Percentiles rank a stretch among this genome's conserved stretches.
phyloP scores from a whole-genome alignment of 2,888 invertebrate species.

The Brenthis ino region DNA sequence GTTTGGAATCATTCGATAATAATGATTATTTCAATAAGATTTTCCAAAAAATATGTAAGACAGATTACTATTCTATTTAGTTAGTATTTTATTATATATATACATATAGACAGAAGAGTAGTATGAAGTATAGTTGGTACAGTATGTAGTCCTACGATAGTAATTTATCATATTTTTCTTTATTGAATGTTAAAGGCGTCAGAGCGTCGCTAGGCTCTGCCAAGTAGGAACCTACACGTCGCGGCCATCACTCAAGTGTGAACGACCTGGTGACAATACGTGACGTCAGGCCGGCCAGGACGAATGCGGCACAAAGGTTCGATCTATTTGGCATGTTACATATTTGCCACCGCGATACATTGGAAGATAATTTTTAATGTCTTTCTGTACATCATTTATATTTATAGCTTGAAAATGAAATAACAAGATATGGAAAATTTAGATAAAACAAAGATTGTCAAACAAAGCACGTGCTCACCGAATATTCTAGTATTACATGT shows the following conservation, averaged over 20 bases:
- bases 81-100: no score
- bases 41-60: no score
- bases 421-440: neutral
- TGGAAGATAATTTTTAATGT: neutral
- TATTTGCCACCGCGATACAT: conserved; percentile 6
- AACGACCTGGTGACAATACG: conserved; percentile 60
- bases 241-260: conserved; percentile 63
- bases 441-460: no score
- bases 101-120: no score
- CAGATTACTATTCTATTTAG: no score
- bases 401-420: neutral
- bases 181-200: conserved; percentile 26
- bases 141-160: neutral
- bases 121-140: no score
- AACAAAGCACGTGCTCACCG: no score
- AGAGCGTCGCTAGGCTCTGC: conserved; percentile 36
- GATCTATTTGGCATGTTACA: conserved; percentile 31
- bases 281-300: conserved; percentile 52
- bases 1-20: no score
- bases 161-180: neutral
- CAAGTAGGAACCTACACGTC: conserved; percentile 55
- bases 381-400: neutral
- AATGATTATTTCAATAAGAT: no score
- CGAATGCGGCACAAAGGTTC: conserved; percentile 46
- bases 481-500: no score